Evolutionary conservation across 2,113 vertebrate species (phyloP).

Genomic region (sheep (Ovis aries)): ARS-UI_Ramb_v3.0 NC_056063.1:83222001-83222500

Average conservation of each 20-base stretch:
- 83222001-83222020: not conserved
- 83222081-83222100: slow-evolving; percentile 25
- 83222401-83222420: not conserved
- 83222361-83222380: not conserved
- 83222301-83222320: not conserved
- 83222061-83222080: slow-evolving; percentile 30
- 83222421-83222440: not conserved
- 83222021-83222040: not conserved
- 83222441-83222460: not conserved
- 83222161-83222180: slow-evolving; percentile 57
- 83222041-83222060: not conserved
- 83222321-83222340: not conserved
- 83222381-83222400: not conserved
- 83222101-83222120: slow-evolving; percentile 61
- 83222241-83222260: not conserved
- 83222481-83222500: not conserved
- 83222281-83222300: not conserved
- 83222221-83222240: not conserved
- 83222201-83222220: slow-evolving; percentile 38
- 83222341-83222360: not conserved
- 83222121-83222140: slow-evolving; percentile 72
- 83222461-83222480: not conserved
- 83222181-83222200: slow-evolving; percentile 62
- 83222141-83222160: slow-evolving; percentile 70
- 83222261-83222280: not conserved